Conservation (phyloP, 2,113 vertebrate genomes). For the Gallinago undulata region DNA sequence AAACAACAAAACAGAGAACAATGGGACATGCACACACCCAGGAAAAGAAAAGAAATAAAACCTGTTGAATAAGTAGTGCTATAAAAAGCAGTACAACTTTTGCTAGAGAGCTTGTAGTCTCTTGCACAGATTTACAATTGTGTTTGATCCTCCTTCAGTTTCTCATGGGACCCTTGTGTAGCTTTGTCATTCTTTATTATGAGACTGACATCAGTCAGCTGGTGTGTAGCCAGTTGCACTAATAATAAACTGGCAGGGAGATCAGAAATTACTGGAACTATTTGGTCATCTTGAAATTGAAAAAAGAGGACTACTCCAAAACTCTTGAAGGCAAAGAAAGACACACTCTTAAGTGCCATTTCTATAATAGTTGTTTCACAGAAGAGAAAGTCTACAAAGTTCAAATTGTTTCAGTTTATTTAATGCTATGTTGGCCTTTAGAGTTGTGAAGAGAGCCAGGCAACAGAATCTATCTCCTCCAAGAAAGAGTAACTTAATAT, state of each 20-base stretch:
- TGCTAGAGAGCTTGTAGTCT: neutral
- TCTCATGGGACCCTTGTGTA: neutral
- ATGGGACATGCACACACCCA: neutral
- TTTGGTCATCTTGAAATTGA: constrained; percentile 55
- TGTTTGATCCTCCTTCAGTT: constrained; percentile 16
- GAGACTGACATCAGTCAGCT: constrained; percentile 66
- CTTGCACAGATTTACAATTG: neutral
- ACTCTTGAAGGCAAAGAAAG: constrained; percentile 21
- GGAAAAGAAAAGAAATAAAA: neutral
- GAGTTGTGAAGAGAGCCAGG: neutral
- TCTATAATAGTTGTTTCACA: neutral
- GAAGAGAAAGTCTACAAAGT: neutral
- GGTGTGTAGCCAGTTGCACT: constrained; percentile 37
- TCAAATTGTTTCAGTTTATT: neutral
- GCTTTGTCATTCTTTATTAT: constrained; percentile 48
- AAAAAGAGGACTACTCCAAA: constrained; percentile 27
- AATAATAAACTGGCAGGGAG: constrained; percentile 63
- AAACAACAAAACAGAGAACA: neutral
- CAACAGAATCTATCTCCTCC: neutral
- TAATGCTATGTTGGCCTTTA: neutral
- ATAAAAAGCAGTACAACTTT: neutral
- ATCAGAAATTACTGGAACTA: constrained; percentile 68
- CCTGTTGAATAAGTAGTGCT: neutral
- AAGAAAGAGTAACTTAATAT: neutral
- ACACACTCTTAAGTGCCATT: neutral